Conservation (phyloP, 2,888 invertebrate genomes). For the Cistogaster globosa region DNA sequence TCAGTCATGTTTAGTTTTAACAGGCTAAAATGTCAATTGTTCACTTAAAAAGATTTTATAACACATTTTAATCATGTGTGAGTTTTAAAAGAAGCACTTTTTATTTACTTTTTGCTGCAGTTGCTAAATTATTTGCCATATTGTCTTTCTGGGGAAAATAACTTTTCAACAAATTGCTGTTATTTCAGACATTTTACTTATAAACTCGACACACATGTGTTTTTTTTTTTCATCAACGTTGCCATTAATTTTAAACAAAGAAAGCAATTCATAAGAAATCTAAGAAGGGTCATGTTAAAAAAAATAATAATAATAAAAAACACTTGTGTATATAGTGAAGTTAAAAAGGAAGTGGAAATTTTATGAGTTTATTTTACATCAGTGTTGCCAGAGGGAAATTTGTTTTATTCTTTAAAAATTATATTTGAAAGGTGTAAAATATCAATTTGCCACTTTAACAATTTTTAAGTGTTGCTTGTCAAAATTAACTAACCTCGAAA, state of each 20-base stretch:
- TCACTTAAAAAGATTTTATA: no score
- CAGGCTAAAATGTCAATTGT: no score
- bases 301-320: background rate
- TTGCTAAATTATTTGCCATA: constrained; percentile 22
- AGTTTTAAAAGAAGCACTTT: background rate
- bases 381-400: no score
- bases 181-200: background rate
- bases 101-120: constrained; percentile 27
- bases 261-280: constrained; percentile 5
- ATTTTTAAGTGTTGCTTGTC: no score
- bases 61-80: constrained; percentile 51
- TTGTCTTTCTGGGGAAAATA: constrained; percentile 6
- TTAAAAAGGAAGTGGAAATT: no score
- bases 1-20: no score
- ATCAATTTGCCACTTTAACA: no score
- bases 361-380: no score
- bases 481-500: no score
- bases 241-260: background rate
- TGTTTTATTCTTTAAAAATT: no score
- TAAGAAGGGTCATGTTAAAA: background rate
- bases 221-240: constrained; percentile 16
- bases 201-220: constrained; percentile 19
- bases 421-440: no score
- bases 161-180: background rate
- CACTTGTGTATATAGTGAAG: no score